Evolutionary conservation across 2,797 vertebrate species (phyloP).

Genomic region (Perdix hodgsoniae): DNA sequence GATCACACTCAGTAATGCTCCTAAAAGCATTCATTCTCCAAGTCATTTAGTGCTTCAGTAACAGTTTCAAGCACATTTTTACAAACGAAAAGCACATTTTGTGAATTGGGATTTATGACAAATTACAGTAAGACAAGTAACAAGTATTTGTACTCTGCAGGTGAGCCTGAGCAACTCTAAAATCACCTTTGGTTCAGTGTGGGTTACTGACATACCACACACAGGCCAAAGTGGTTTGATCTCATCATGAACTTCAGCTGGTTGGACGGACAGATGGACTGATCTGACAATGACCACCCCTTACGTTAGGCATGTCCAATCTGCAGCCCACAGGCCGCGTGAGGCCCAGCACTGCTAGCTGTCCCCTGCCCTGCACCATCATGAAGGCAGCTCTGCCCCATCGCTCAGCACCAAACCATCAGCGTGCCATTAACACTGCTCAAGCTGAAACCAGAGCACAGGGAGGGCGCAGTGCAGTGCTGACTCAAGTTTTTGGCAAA

Average conservation of each 20-base stretch:
- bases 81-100: neutral
- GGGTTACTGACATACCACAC: neutral
- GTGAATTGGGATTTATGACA: neutral
- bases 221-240: neutral
- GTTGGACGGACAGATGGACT: neutral
- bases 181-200: neutral
- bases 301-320: neutral
- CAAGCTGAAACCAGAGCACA: no score
- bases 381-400: no score
- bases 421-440: no score
- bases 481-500: no score
- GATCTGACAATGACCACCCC: neutral
- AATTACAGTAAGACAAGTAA: neutral
- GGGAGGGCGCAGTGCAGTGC: no score
- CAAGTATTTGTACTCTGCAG: fast-evolving
- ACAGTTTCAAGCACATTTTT: neutral
- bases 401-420: no score
- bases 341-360: no score
- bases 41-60: neutral
- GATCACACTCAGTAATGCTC: neutral
- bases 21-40: neutral
- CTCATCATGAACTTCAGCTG: neutral
- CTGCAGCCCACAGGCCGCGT: no score
- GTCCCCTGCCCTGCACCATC: no score
- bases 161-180: neutral